Conservation (phyloP, 2,888 invertebrate genomes). For the Orchesellides sinensis region DNA sequence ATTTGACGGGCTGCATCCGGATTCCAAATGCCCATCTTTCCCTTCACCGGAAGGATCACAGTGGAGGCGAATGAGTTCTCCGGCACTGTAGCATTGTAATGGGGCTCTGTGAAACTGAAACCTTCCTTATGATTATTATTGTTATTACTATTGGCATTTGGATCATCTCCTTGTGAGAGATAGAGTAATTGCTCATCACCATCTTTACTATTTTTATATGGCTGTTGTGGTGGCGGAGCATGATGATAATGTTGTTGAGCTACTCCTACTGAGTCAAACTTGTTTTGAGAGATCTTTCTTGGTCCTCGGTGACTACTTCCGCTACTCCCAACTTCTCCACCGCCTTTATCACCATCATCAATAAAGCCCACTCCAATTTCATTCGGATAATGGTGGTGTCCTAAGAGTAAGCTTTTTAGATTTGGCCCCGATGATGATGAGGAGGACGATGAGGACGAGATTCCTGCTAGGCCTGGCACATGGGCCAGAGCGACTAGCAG, state of each 20-base stretch:
- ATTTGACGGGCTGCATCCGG: slow-evolving; percentile 79
- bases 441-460: slow-evolving; percentile 1
- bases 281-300: slow-evolving; percentile 40
- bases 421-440: slow-evolving; percentile 50
- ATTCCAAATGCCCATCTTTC: slow-evolving; percentile 89
- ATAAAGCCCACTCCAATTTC: slow-evolving; percentile 18
- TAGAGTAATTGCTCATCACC: neutral
- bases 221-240: no score
- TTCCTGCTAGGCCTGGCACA: slow-evolving; percentile 57
- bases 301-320: slow-evolving; percentile 37
- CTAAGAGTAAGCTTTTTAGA: slow-evolving; percentile 18
- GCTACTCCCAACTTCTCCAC: neutral
- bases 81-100: slow-evolving; percentile 92
- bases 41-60: slow-evolving; percentile 83
- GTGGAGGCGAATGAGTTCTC: slow-evolving; percentile 95
- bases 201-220: neutral
- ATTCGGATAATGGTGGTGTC: neutral
- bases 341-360: slow-evolving; percentile 2
- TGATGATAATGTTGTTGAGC: slow-evolving; percentile 14
- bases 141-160: neutral
- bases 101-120: slow-evolving; percentile 84
- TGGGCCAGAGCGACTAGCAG: slow-evolving; percentile 49
- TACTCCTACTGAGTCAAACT: neutral
- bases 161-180: slow-evolving; percentile 1
- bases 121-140: slow-evolving; percentile 73